These are phyloP conservation scores for Lophotis ruficrista DNA, from an alignment of 2,113 vertebrate genomes.

Conservation along the genomic window DNA sequence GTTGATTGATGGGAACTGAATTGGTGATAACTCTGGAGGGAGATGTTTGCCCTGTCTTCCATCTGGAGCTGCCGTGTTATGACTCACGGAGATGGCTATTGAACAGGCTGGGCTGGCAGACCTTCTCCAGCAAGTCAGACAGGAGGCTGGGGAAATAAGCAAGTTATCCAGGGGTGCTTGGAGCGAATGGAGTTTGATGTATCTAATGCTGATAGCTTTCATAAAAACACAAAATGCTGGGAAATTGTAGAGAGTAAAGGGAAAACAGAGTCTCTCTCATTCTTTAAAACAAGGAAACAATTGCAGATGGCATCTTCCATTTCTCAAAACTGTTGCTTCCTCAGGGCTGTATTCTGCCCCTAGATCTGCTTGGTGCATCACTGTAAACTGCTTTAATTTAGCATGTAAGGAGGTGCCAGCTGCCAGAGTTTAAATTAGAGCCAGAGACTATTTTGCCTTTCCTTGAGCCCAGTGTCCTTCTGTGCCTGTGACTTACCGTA, in stretches of 20 bases:
- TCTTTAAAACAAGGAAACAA: neutral
- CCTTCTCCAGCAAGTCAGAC: slow-evolving; percentile 11
- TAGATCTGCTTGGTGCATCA: neutral
- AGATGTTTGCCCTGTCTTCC: slow-evolving; percentile 72
- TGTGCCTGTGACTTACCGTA: neutral
- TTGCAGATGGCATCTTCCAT: neutral
- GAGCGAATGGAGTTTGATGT: slow-evolving; percentile 47
- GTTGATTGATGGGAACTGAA: slow-evolving; percentile 75
- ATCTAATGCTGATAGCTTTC: slow-evolving; percentile 6
- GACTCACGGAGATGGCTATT: slow-evolving; percentile 59
- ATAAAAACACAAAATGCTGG: neutral
- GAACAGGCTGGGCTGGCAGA: slow-evolving; percentile 68
- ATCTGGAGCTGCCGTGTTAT: slow-evolving; percentile 76
- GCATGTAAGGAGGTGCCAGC: neutral
- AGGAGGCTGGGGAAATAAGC: slow-evolving; percentile 43
- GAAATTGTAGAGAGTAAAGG: neutral
- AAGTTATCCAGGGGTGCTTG: slow-evolving; percentile 54
- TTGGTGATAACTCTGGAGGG: slow-evolving; percentile 65
- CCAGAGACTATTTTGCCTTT: neutral
- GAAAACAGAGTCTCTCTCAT: neutral
- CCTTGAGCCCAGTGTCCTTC: neutral
- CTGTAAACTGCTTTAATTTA: slow-evolving; percentile 11
- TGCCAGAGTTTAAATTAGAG: neutral
- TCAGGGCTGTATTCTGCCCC: neutral
- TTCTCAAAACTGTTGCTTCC: neutral